phyloP scores from a whole-genome alignment of 1,140 invertebrate species.

The Drosophila chauvacae region DNA sequence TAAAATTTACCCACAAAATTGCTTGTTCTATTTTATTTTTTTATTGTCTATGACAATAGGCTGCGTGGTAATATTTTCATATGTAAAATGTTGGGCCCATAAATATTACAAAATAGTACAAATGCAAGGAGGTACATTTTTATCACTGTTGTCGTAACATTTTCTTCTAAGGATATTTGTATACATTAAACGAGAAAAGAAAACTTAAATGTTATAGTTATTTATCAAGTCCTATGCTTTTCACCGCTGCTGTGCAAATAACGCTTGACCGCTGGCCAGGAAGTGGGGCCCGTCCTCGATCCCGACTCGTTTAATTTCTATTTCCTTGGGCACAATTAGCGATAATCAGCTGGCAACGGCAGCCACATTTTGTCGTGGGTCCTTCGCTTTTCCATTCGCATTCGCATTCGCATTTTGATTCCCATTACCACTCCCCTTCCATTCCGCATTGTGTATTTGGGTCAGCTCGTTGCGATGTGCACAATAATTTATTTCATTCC shows the following conservation, averaged over 20 bases:
- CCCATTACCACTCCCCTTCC: constrained; percentile 16
- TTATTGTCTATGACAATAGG: too few species aligned
- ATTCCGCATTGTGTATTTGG: constrained; percentile 59
- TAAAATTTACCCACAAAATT: too few species aligned
- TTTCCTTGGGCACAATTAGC: constrained; percentile 74
- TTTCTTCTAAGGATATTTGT: too few species aligned
- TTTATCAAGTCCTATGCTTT: too few species aligned
- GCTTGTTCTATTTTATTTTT: background rate
- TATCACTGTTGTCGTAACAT: too few species aligned
- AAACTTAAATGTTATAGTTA: too few species aligned
- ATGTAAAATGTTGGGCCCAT: too few species aligned
- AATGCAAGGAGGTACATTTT: too few species aligned
- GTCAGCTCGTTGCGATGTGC: constrained; percentile 69
- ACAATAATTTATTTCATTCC: constrained; percentile 74
- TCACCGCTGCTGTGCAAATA: background rate
- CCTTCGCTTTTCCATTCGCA: constrained; percentile 33
- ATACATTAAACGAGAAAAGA: too few species aligned
- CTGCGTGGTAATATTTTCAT: too few species aligned
- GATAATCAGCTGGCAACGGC: constrained; percentile 67
- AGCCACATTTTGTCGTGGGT: constrained; percentile 40
- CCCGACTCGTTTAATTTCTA: constrained; percentile 60
- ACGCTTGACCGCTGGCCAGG: constrained; percentile 22
- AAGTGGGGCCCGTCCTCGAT: constrained; percentile 20
- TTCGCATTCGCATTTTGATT: constrained; percentile 43
- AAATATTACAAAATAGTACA: too few species aligned